Base-by-base conservation (phyloP, 2,113 vertebrate genomes). In the Plestiodon gilberti region DNA sequence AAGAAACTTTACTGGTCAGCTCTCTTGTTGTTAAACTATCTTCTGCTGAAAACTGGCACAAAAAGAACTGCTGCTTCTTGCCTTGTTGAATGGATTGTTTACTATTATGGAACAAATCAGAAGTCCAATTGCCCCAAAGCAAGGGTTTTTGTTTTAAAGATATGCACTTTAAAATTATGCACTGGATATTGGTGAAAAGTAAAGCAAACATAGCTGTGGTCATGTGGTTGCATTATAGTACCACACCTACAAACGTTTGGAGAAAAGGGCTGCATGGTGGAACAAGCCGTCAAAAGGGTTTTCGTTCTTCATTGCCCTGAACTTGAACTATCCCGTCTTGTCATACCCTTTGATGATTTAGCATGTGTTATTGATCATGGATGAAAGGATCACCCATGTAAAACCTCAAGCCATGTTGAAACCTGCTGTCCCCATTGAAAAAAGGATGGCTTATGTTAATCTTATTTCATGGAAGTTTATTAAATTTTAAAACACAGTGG, bases 101-200 rank as follows among this genome's bases (percentile, higher is more conserved):
- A 64, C 62, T 84, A 70, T 85, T 73, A 85, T 91, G 87, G 89
- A 84, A 83, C 59, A 87, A 88, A 75, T 89, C 83, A 91, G 76
- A 73, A 88, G 40, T 23, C 79, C 23, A 87, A 28, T 69, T 78
- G 70, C 74, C 22, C 87, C 89, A 94, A 88, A 52, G 83, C 83
- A 57, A 78, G 23, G 25, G n/a, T 78, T 81, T 79, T 92, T 88
- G 90, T 93, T 64, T 65, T 9, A 92, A 87, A 88, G 89, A 93
- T 90, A 93, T 96, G 96, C 96, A 97, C 96, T 96, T 97, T 97
- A 97, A 95, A 94, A 88, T 94, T 85, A 87, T 88, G 91, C 93
- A 93, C 87, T 95, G 94, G 91, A 93, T 94, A 88, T 91, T 91
- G 89, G 89, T 87, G 6, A 79, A 83, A 90, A 91, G 73, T 71